Conservation (phyloP, 2,113 vertebrate genomes). For the Burhinus bistriatus region DNA sequence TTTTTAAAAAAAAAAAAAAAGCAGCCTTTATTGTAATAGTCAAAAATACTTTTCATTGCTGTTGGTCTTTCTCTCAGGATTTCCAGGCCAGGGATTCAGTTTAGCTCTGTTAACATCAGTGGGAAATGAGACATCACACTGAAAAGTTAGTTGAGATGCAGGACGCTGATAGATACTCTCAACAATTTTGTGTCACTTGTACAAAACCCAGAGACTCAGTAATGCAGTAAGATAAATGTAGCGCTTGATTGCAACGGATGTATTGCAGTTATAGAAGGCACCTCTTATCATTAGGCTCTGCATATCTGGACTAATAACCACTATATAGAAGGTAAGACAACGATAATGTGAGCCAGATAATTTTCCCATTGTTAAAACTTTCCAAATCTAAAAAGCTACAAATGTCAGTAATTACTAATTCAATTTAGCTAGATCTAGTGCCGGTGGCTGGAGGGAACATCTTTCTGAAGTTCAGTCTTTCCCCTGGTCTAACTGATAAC, state of each 20-base stretch:
- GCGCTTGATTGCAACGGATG: not conserved
- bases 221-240: not conserved
- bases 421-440: not conserved
- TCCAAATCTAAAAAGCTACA: not conserved
- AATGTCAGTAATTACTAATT: not conserved
- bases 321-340: not conserved
- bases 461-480: not conserved
- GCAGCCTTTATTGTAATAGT: not conserved
- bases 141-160: not conserved
- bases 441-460: not conserved
- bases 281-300: not conserved
- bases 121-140: not conserved
- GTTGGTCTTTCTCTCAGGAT: not conserved
- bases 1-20: too few relatives aligned
- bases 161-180: not conserved
- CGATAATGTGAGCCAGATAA: not conserved
- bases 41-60: not conserved
- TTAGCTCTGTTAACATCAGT: not conserved
- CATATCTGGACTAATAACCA: not conserved
- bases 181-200: not conserved
- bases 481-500: not conserved
- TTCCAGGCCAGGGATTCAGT: not conserved
- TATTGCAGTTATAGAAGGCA: not conserved
- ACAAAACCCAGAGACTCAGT: conserved; percentile 11
- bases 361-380: not conserved